Evolutionary conservation across 2,888 invertebrate genomes (phyloP).

Genomic region (Apeira syringaria): DNA sequence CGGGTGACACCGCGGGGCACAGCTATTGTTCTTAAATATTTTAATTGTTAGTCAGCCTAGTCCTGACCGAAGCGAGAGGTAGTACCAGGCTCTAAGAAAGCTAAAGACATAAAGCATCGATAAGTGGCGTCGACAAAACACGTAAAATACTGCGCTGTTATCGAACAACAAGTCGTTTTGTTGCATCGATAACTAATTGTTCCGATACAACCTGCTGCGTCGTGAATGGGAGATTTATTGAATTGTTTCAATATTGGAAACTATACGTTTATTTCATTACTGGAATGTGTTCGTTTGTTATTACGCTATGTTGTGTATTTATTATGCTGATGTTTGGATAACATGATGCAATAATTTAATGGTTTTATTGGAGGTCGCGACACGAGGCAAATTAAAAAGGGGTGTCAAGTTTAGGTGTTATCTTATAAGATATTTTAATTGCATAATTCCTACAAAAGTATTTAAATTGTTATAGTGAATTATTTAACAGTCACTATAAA

Average conservation of each 20-base stretch:
- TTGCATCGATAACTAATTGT: constrained; percentile 27
- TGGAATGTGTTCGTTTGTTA: constrained; percentile 7
- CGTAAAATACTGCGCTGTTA: constrained; percentile 17
- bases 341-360: constrained; percentile 12
- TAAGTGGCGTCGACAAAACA: constrained; percentile 26
- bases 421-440: too few relatives aligned
- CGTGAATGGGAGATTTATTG: constrained; percentile 24
- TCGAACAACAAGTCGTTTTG: constrained; percentile 8
- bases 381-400: constrained; percentile 11
- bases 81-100: not conserved
- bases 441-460: not conserved
- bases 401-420: constrained; percentile 9
- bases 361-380: constrained; percentile 9
- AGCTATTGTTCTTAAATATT: too few relatives aligned
- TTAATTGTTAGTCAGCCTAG: constrained; percentile 1
- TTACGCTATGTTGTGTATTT: constrained; percentile 7
- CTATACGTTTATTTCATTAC: constrained; percentile 20
- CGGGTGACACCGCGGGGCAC: too few relatives aligned
- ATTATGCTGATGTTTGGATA: constrained; percentile 4
- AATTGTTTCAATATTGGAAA: constrained; percentile 22
- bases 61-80: constrained; percentile 5
- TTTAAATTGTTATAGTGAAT: too few relatives aligned
- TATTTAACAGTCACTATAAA: too few relatives aligned
- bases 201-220: constrained; percentile 13
- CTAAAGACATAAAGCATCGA: constrained; percentile 15